Base-by-base conservation (phyloP, 2,113 vertebrate species). In the Melospiza melodia region DNA sequence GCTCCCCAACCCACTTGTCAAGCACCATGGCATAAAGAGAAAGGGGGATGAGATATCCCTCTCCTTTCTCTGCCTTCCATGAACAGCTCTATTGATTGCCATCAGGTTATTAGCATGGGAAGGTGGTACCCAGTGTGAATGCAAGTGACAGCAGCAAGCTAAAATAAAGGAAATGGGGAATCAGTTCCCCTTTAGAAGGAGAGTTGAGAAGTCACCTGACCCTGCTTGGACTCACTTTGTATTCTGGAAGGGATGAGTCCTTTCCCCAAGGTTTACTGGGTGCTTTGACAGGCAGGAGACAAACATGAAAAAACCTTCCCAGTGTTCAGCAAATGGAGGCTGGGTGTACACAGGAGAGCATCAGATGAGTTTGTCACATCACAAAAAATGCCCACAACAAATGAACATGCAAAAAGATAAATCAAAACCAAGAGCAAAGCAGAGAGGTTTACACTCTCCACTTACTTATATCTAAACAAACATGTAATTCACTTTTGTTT, bases 71-170 rank as follows among this genome's bases (percentile, higher is more conserved):
- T 79, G 90, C 76, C 72, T 90, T 84, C 93, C 65, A 84, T 95
- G 83, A 92, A 95, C 87, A 97, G 96, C 90, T 94, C 95, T 89
- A 95, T 94, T 97, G 95, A 95, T 95, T 88, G 93, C 82, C 83
- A 94, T 88, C 0, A 49, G 82, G 96, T 88, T 96, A 95, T 96
- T 97, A 96, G 95, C 93, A 96, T 96, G 92, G 94, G 93, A 95
- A 97, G 94, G 92, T 97, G 93, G 93, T 86, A 71, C 82, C 81
- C 72, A 88, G 89, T 21, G 75, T 96, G 94, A 97, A 96, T 95
- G 73, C 80, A 90, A 96, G 94, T 92, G 94, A 93, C 94, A 96
- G 82, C 94, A 90, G 82, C 1, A 4, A 93, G 85, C 87, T 90
- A 91, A 94, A 94, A 97, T 92, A 96, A 94, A 96, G 92, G 83